These are phyloP conservation scores for Acrobeloides nanus DNA, from an alignment of 2,888 invertebrate species.

Conservation along the genomic window DNA sequence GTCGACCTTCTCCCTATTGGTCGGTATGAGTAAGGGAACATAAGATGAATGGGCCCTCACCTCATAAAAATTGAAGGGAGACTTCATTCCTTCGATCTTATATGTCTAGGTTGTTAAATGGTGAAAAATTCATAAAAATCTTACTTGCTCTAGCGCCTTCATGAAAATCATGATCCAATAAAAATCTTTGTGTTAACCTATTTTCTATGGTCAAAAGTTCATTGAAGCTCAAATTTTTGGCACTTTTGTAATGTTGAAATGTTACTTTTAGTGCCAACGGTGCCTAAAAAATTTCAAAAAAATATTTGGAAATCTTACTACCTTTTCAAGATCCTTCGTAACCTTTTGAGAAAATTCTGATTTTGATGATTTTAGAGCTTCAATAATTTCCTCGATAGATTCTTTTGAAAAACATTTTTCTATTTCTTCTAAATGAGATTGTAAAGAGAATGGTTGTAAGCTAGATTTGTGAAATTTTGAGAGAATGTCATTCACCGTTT, in stretches of 20 bases:
- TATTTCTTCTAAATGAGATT: slow-evolving; percentile 16
- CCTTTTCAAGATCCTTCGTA: slow-evolving; percentile 31
- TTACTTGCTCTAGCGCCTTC: slow-evolving; percentile 59
- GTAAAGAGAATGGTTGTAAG: slow-evolving; percentile 30
- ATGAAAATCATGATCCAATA: slow-evolving; percentile 60
- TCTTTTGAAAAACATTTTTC: background rate
- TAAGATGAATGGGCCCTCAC: too few relatives aligned
- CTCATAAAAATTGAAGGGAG: too few relatives aligned
- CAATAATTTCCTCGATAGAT: too few relatives aligned
- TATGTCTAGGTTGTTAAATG: too few relatives aligned
- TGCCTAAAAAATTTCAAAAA: slow-evolving; percentile 63
- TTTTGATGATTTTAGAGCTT: too few relatives aligned
- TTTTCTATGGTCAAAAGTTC: slow-evolving; percentile 87
- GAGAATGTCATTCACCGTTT: slow-evolving; percentile 15
- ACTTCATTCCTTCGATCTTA: too few relatives aligned
- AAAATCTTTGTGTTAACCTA: slow-evolving; percentile 65
- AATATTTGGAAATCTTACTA: slow-evolving; percentile 18
- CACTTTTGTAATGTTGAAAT: slow-evolving; percentile 69
- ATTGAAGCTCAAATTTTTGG: slow-evolving; percentile 67
- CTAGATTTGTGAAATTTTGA: slow-evolving; percentile 10
- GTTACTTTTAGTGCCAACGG: slow-evolving; percentile 87
- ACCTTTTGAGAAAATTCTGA: too few relatives aligned
- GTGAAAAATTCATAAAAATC: too few relatives aligned
- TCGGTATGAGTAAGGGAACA: too few relatives aligned
- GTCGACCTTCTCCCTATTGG: too few relatives aligned